Conservation (phyloP, 1,140 invertebrate genomes). For the Aphelinus certus region DNA sequence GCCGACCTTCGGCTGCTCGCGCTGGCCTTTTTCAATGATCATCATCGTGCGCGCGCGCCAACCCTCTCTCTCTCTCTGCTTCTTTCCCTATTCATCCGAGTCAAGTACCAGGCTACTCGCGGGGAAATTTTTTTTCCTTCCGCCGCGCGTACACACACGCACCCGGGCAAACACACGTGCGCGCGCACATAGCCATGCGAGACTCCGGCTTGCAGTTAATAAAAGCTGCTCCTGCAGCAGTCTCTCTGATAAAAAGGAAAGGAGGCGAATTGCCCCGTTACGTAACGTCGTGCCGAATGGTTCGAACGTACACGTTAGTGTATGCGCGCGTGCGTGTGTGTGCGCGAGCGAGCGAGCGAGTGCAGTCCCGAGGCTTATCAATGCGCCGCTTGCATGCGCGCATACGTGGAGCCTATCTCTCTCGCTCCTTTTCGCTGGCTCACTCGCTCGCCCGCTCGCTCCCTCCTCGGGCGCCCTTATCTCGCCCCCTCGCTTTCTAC, state of each 20-base stretch:
- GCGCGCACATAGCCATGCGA: background rate
- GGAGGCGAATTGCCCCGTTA: constrained; percentile 43
- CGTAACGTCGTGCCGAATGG: constrained; percentile 52
- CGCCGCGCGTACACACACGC: background rate
- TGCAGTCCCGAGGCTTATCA: constrained; percentile 57
- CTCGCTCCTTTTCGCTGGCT: constrained; percentile 43
- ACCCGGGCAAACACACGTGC: background rate
- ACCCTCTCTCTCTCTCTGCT: background rate
- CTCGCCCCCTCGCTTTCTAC: constrained; percentile 47
- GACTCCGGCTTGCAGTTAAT: no score
- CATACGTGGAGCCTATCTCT: constrained; percentile 36
- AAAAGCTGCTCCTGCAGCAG: background rate
- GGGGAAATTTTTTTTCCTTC: constrained; percentile 22
- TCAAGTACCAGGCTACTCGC: background rate
- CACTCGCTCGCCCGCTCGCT: constrained; percentile 44
- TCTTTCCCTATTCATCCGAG: background rate
- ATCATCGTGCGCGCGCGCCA: background rate
- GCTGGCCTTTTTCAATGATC: constrained; percentile 20
- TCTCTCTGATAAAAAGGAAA: constrained; percentile 43
- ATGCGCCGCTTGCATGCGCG: constrained; percentile 53
- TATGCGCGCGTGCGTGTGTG: background rate
- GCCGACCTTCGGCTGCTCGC: constrained; percentile 4
- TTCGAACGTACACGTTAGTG: constrained; percentile 44
- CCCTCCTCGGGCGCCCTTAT: constrained; percentile 45
- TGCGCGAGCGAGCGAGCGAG: background rate